Evolutionary conservation across 2,888 invertebrate species (phyloP), one percentile per base, ranked within the genome.

Genomic region (Caenorhabditis parvicauda): DNA sequence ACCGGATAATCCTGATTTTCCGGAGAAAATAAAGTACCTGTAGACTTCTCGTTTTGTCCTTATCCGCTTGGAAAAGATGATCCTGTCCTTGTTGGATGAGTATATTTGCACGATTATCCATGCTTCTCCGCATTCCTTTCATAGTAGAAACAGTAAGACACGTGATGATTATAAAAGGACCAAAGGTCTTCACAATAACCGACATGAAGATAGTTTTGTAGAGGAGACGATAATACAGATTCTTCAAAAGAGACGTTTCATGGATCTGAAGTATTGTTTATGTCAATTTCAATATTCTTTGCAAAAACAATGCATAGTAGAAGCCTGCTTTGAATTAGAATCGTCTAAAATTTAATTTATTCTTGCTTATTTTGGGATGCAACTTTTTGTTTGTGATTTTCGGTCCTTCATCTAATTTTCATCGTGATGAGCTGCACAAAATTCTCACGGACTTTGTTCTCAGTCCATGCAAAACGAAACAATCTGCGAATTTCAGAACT

Each of bases 21-120:
- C 7, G 3, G 14, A 25, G 7, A 1, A 1, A 35, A 3, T 35
- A 27, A 39, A 39, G 1, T 38, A 74, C 72, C 70, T 68, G 66
- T 22, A 74, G 43, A n/a, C 67, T 67, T 43, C 67, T 67, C 1
- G 72, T 74, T 32, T 74, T 74, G 48, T 74, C 74, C 41, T 57
- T 47, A 42, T 74, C 74, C 6, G 68, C 64, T 51, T 67, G 64
- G 47, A 72, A 73, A 1, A 74, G 53, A 21, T 64, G 65, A n/a
- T 68, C 65, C 29, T 68, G 63, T 5, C 74, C 74, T 27, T 74
- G 74, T 27, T 72, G 68, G 47, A 68, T 67, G 12, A 74, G 61
- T 35, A 74, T 74, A 6, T 58, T 59, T 6, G 74, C 74, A 22
- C 74, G 58, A 35, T 56, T 63, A 44, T 72, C 67, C 74, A 74